phyloP scores from a whole-genome alignment of 2,888 invertebrate species.

The Philereme vetulata region DNA sequence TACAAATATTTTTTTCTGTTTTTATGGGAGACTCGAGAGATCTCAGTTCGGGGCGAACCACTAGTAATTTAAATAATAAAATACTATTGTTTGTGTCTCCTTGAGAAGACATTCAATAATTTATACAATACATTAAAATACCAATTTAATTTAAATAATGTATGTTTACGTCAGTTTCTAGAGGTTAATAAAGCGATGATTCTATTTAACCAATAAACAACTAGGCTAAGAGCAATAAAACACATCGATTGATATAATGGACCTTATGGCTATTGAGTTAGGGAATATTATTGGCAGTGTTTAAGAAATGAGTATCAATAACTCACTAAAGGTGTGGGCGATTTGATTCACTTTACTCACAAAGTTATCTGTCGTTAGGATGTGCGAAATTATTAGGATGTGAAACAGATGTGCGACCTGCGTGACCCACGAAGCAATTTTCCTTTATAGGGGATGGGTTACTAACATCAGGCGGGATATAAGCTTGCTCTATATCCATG shows the following conservation, averaged over 20 bases:
- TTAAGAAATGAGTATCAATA: conserved; percentile 19
- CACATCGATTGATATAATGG: conserved; percentile 4
- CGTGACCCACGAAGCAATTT: too few relatives aligned
- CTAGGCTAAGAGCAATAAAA: conserved; percentile 7
- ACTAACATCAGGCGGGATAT: too few relatives aligned
- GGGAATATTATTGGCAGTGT: conserved; percentile 17
- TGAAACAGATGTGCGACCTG: neutral
- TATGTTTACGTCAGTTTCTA: conserved; percentile 13
- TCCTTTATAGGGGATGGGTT: too few relatives aligned
- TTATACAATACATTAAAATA: conserved; percentile 6
- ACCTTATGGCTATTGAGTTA: conserved; percentile 14
- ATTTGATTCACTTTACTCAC: conserved; percentile 50
- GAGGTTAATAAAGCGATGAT: conserved; percentile 7
- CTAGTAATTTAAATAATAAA: too few relatives aligned
- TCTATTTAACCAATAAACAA: conserved; percentile 11
- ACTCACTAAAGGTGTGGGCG: conserved; percentile 43
- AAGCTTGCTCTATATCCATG: too few relatives aligned
- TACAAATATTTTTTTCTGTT: too few relatives aligned
- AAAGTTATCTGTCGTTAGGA: conserved; percentile 41
- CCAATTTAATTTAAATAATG: conserved; percentile 24
- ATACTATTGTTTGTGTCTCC: too few relatives aligned
- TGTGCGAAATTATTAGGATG: conserved; percentile 33
- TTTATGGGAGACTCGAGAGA: too few relatives aligned
- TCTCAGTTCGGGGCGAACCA: too few relatives aligned
- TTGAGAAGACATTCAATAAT: neutral